Base-by-base conservation (phyloP, 2,113 vertebrate species). In the Fulmarus glacialis region DNA sequence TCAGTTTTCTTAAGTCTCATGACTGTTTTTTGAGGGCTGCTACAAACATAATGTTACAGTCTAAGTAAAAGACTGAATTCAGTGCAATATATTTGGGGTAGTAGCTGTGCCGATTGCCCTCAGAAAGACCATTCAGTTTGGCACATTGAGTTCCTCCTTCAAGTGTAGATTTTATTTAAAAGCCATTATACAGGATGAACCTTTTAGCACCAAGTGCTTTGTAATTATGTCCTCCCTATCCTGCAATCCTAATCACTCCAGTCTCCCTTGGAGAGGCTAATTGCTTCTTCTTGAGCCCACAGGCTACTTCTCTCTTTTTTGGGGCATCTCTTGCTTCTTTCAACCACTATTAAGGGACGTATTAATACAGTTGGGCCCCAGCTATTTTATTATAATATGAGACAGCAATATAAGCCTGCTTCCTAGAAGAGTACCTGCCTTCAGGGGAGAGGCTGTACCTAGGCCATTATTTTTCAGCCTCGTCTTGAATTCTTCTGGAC, bases 81-180 rank as follows among this genome's bases (percentile, higher is more conserved):
- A 42, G 21, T 67, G 27, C n/a, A 42, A 84, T 42, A 6, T 82
- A 58, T n/a, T 83, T 83, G 15, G 13, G 15, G 12, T n/a, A 63
- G n/a, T 48, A 73, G 73, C 48, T 75, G 60, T 55, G 48, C 82
- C 94, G 87, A 95, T 82, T 95, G 92, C 66, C 36, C 93, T 90
- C 82, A 85, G 58, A 87, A 56, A 94, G 84, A 43, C 81, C 87
- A 92, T 71, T 96, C 72, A 21, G 34, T 82, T 12, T 85, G 56
- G 58, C 78, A 92, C 42, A 53, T 21, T 32, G 40, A 85, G 70
- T 68, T 84, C 42, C 48, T 48, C 26, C 58, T 91, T 93, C 77
- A 79, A 72, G 52, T 1, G 3, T 0, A 82, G 53, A 64, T 77
- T 72, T 82, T 82, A 80, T 70, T 90, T 90, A 70, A 94, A 93